Evolutionary conservation across 2,797 vertebrate species (phyloP).

Genomic region (Pitangus sulphuratus): DNA sequence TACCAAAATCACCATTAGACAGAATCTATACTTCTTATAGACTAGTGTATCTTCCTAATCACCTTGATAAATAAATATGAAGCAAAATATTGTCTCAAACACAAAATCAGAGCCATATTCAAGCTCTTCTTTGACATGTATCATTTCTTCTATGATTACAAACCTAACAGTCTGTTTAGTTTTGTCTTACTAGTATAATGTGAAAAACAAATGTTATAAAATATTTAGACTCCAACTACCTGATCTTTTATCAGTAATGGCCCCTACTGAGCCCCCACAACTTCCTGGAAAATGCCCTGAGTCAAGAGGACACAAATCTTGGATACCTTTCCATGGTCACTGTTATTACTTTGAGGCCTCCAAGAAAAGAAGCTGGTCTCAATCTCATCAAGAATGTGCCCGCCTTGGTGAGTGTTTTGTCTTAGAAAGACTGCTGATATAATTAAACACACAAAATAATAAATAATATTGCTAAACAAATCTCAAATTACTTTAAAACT

Average conservation of each 20-base stretch:
- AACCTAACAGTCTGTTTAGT: not conserved
- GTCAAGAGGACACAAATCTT: constrained; percentile 71
- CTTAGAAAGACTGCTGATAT: not conserved
- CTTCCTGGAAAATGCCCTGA: constrained; percentile 89
- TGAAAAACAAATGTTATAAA: not conserved
- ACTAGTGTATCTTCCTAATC: not conserved
- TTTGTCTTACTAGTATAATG: not conserved
- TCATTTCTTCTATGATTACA: not conserved
- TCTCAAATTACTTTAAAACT: not conserved
- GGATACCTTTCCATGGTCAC: constrained; percentile 89
- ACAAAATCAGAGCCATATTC: not conserved
- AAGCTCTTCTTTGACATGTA: not conserved
- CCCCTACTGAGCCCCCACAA: constrained; percentile 86
- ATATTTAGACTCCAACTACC: not conserved
- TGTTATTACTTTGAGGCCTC: constrained; percentile 85
- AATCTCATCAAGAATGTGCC: constrained; percentile 85
- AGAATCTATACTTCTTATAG: not conserved
- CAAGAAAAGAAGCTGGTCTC: constrained; percentile 81
- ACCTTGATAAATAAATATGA: not conserved
- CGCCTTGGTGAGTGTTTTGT: constrained; percentile 79
- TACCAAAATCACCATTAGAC: not conserved
- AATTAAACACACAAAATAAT: not conserved
- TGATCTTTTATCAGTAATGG: constrained; percentile 70
- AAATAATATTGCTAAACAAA: not conserved
- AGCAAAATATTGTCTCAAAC: not conserved